Percentiles rank a stretch among this genome's conserved stretches.
Evolutionary conservation across 2,797 vertebrate genomes (phyloP).

Genomic region (Enteromius viviparus): DNA sequence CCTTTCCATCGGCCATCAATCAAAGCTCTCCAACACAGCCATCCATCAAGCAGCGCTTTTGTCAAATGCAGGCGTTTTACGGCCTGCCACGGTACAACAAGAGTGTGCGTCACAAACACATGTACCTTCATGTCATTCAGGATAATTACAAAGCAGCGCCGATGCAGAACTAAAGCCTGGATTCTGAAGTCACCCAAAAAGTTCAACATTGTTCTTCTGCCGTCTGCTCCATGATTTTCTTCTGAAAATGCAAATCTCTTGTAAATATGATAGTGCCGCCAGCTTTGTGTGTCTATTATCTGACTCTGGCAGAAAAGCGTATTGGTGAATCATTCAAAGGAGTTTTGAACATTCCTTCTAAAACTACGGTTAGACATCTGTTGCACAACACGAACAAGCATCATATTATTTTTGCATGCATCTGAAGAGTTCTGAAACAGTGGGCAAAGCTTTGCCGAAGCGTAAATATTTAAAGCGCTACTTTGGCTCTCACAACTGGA

Average conservation of each 20-base stretch:
- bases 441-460: slow-evolving; percentile 30
- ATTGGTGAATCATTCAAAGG: slow-evolving; percentile 32
- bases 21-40: slow-evolving; percentile 39
- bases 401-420: slow-evolving; percentile 56
- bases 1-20: slow-evolving; percentile 47
- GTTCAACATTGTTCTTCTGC: background rate
- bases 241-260: slow-evolving; percentile 10
- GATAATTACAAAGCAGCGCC: background rate
- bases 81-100: background rate
- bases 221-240: background rate
- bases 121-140: slow-evolving; percentile 5
- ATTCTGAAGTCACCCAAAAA: background rate
- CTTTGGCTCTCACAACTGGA: slow-evolving; percentile 40
- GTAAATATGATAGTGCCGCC: background rate
- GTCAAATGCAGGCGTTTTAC: slow-evolving; percentile 10
- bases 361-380: slow-evolving; percentile 12
- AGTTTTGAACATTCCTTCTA: slow-evolving; percentile 18
- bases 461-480: slow-evolving; percentile 62
- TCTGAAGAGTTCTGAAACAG: slow-evolving; percentile 45
- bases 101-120: background rate
- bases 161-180: slow-evolving; percentile 11
- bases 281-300: slow-evolving; percentile 31
- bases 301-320: slow-evolving; percentile 15
- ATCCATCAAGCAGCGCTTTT: slow-evolving; percentile 43
- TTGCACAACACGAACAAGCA: slow-evolving; percentile 32